Conservation (phyloP, 2,113 vertebrate species). For the Typhlomys cinereus region DNA sequence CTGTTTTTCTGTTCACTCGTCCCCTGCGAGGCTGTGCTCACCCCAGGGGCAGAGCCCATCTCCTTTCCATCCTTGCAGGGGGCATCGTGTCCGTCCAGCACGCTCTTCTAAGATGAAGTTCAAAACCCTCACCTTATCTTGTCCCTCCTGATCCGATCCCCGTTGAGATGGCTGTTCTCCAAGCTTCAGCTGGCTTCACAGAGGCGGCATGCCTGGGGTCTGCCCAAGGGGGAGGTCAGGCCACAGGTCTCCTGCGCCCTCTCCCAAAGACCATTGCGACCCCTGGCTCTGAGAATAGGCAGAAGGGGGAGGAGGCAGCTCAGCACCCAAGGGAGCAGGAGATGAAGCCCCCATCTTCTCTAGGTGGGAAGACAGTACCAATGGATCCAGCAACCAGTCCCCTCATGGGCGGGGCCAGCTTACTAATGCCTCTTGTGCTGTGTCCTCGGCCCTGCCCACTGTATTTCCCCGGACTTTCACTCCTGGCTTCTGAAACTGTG, state of each 20-base stretch:
- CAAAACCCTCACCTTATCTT: background rate
- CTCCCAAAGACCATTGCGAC: background rate
- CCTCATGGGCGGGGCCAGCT: background rate
- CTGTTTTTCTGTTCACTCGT: no score
- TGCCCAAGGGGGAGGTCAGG: background rate
- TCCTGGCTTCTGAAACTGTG: background rate
- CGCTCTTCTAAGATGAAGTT: no score
- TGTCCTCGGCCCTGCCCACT: background rate
- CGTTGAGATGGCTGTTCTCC: rapidly evolving
- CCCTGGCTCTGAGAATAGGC: background rate
- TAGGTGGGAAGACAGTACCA: background rate
- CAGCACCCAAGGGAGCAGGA: background rate
- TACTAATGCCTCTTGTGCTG: background rate
- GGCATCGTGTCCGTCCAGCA: rapidly evolving
- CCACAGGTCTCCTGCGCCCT: rapidly evolving
- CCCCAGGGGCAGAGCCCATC: background rate
- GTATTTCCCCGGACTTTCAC: background rate
- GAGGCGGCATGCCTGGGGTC: background rate
- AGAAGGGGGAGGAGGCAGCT: background rate
- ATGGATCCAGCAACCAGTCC: background rate
- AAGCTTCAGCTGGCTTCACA: background rate
- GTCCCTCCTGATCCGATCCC: background rate
- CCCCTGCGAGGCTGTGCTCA: rapidly evolving
- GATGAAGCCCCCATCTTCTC: background rate
- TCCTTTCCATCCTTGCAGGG: background rate